Evolutionary conservation across 2,797 vertebrate genomes (phyloP).

Genomic region (Acropternis orthonyx): DNA sequence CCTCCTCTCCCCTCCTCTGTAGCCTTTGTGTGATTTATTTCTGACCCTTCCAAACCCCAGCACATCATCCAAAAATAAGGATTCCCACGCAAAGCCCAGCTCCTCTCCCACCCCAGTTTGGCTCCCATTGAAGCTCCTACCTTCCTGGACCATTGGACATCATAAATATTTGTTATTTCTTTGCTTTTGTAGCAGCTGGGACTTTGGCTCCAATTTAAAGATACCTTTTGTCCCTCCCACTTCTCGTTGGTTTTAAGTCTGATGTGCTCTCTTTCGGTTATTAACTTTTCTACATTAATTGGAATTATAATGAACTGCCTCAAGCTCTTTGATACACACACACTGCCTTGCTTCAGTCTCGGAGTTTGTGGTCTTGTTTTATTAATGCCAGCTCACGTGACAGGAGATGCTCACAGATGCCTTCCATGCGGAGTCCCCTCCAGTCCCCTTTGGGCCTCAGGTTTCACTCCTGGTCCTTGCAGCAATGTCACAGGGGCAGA

Average conservation of each 20-base stretch:
- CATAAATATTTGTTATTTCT: background rate
- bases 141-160: background rate
- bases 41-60: background rate
- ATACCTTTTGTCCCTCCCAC: background rate
- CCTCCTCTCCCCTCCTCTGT: background rate
- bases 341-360: background rate
- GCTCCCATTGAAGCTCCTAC: background rate
- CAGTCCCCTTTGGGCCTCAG: background rate
- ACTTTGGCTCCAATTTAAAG: background rate
- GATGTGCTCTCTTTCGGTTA: background rate
- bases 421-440: background rate
- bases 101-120: background rate
- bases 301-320: background rate
- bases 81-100: background rate
- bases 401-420: background rate
- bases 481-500: background rate
- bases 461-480: background rate
- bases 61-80: background rate
- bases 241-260: background rate
- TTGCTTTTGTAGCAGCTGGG: background rate
- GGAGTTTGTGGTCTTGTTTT: background rate
- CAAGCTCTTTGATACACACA: background rate
- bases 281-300: conserved; percentile 5
- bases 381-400: background rate
- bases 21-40: background rate